A percentile compares a stretch with the other conserved stretches of the same genome.
These are phyloP conservation scores for Hippocampus kuda DNA, from an alignment of 2,797 vertebrate genomes.

Conservation along the genomic window DNA sequence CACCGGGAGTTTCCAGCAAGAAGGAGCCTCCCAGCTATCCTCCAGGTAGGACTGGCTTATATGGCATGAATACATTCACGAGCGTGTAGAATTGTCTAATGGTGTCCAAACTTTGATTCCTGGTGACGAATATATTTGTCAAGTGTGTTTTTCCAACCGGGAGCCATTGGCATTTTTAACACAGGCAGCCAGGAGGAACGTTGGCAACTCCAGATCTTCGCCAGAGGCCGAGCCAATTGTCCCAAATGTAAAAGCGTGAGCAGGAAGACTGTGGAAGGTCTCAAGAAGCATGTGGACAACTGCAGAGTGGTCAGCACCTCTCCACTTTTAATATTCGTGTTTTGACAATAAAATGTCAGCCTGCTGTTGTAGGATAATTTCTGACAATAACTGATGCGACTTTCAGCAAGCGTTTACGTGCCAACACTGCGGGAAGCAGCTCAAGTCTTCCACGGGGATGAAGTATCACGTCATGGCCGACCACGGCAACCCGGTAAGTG, in stretches of 20 bases:
- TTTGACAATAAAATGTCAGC: not conserved
- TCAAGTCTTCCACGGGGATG: constrained; percentile 88
- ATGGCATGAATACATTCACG: not conserved
- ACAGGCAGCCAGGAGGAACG: constrained; percentile 83
- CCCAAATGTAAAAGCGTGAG: constrained; percentile 87
- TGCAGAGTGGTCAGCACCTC: constrained; percentile 72
- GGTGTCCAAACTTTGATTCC: too few species aligned
- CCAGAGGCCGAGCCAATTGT: constrained; percentile 82
- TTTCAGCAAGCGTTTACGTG: constrained; percentile 82
- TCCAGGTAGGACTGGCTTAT: constrained; percentile 43
- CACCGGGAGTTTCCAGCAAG: constrained; percentile 33
- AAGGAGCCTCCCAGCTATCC: constrained; percentile 62
- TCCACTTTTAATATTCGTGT: not conserved
- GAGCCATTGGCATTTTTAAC: not conserved
- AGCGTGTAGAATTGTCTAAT: too few species aligned
- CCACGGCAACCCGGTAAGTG: constrained; percentile 81
- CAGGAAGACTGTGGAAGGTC: constrained; percentile 88
- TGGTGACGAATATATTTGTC: too few species aligned
- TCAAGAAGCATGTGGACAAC: constrained; percentile 89
- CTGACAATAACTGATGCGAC: not conserved
- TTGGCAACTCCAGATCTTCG: constrained; percentile 84
- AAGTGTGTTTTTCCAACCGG: too few species aligned
- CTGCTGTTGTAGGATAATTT: too few species aligned
- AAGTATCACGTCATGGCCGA: constrained; percentile 96
- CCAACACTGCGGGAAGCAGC: constrained; percentile 86